Evolutionary conservation across 2,113 vertebrate species (phyloP).

Genomic region (Phylloscopus trochiloides): DNA sequence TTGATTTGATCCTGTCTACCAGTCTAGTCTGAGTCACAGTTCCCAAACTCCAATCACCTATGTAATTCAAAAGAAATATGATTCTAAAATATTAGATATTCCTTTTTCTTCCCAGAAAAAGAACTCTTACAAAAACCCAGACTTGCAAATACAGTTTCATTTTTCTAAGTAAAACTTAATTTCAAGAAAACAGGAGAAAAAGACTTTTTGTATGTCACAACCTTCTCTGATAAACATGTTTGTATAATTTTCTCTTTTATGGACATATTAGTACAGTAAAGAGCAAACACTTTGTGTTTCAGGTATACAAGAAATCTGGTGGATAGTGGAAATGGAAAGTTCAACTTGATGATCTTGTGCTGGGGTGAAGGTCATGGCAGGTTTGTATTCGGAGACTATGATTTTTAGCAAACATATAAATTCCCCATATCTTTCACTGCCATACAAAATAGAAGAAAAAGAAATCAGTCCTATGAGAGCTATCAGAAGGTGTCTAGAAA

Average conservation of each 20-base stretch:
- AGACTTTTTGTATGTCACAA: background rate
- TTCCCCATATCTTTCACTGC: background rate
- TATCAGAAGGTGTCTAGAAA: background rate
- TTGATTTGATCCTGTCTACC: conserved; percentile 30
- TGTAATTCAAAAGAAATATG: background rate
- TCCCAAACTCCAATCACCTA: background rate
- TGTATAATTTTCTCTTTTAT: background rate
- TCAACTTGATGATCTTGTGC: conserved; percentile 97
- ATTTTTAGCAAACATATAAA: background rate
- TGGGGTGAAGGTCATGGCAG: conserved; percentile 99
- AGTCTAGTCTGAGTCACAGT: background rate
- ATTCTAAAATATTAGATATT: background rate
- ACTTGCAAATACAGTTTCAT: background rate
- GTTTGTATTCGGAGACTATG: conserved; percentile 61
- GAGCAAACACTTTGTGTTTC: conserved; percentile 29
- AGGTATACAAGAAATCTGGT: conserved; percentile 98
- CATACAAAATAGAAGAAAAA: background rate
- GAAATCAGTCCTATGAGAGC: background rate
- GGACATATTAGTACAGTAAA: background rate
- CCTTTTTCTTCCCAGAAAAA: background rate
- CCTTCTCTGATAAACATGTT: background rate
- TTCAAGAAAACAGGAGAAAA: background rate
- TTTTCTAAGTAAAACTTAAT: background rate
- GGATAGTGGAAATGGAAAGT: conserved; percentile 93
- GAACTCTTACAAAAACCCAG: background rate